Conservation (phyloP, 2,888 invertebrate genomes). For the Drosophila neoperkinsi region DNA sequence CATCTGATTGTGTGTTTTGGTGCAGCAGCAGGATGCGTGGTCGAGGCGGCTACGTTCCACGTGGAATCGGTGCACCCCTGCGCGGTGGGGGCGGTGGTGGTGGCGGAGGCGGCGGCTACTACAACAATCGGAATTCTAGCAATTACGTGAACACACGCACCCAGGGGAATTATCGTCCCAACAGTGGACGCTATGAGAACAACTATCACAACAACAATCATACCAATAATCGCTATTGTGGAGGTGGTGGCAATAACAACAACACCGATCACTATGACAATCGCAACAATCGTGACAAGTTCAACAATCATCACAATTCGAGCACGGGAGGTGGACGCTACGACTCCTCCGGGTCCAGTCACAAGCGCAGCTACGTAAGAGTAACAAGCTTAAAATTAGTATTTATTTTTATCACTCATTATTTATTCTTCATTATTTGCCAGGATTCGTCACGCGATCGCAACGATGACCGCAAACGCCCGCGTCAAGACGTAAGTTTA, state of each 20-base stretch:
- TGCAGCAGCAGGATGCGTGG: slow-evolving; percentile 74
- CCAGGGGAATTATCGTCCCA: slow-evolving; percentile 80
- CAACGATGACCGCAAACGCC: slow-evolving; percentile 83
- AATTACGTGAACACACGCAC: slow-evolving; percentile 81
- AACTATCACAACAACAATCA: slow-evolving; percentile 73
- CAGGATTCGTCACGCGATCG: slow-evolving; percentile 84
- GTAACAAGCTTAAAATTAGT: background rate
- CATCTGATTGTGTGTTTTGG: background rate
- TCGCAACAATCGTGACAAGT: slow-evolving; percentile 72
- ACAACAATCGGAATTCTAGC: slow-evolving; percentile 75
- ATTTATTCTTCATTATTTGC: slow-evolving; percentile 1
- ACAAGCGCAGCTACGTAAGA: slow-evolving; percentile 84
- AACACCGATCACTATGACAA: slow-evolving; percentile 69
- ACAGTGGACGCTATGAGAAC: slow-evolving; percentile 76
- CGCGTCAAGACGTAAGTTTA: slow-evolving; percentile 84
- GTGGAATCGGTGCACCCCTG: slow-evolving; percentile 1
- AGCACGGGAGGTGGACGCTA: slow-evolving; percentile 76
- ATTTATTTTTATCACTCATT: slow-evolving; percentile 4
- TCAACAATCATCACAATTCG: slow-evolving; percentile 67
- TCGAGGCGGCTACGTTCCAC: slow-evolving; percentile 64
- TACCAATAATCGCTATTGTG: slow-evolving; percentile 72
- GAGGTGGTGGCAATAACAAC: slow-evolving; percentile 53
- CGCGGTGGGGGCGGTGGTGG: slow-evolving; percentile 76
- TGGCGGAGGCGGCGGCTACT: slow-evolving; percentile 75
- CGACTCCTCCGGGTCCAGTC: slow-evolving; percentile 74